A percentile compares a stretch with the other conserved stretches of the same genome.
These are phyloP conservation scores for Epinephelus awoara DNA, from an alignment of 2,797 vertebrate species.

Conservation along the genomic window DNA sequence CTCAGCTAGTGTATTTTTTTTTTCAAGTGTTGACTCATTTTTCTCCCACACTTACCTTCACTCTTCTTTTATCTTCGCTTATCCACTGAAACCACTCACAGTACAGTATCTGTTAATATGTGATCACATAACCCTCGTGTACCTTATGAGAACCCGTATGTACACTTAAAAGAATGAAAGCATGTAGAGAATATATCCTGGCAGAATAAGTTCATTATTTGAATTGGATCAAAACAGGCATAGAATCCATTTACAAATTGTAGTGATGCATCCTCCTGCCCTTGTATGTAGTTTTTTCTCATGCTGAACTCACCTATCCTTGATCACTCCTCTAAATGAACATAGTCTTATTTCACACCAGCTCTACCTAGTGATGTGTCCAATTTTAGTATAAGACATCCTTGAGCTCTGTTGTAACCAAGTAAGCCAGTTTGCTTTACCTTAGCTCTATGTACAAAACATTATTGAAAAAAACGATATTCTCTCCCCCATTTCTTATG, in stretches of 20 bases:
- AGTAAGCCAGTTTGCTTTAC: neutral
- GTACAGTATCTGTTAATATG: neutral
- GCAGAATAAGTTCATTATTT: neutral
- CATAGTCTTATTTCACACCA: neutral
- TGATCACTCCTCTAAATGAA: slow-evolving; percentile 12
- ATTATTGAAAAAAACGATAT: neutral
- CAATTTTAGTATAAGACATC: neutral
- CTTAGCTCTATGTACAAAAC: neutral
- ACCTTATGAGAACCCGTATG: neutral
- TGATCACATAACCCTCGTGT: neutral
- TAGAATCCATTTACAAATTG: neutral
- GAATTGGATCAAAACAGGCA: neutral
- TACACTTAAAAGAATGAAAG: neutral
- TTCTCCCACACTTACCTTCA: slow-evolving; percentile 1
- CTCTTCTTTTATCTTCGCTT: neutral
- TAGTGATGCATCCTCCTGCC: too few relatives aligned
- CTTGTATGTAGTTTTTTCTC: neutral
- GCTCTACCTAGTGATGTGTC: neutral
- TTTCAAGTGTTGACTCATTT: slow-evolving; percentile 9
- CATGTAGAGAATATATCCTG: neutral
- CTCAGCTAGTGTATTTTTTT: slow-evolving; percentile 10
- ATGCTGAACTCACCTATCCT: slow-evolving; percentile 8
- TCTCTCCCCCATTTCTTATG: neutral
- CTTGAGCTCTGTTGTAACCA: neutral
- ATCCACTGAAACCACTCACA: slow-evolving; percentile 1